Evolutionary conservation across 2,113 vertebrate species (phyloP).

Genomic region (Podarcis cretensis): DNA sequence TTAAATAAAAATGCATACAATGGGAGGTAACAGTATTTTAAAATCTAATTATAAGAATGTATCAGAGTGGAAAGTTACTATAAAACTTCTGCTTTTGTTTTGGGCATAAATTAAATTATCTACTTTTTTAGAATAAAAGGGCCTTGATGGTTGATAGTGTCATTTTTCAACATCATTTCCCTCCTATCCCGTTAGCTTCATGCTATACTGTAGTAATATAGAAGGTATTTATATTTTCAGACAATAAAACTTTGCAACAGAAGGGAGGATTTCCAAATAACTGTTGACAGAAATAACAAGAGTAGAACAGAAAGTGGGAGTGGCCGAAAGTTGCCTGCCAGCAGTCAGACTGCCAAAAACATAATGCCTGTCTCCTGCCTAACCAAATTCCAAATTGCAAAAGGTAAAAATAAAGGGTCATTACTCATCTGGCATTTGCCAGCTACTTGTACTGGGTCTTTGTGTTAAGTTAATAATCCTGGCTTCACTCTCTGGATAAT

Average conservation of each 20-base stretch:
- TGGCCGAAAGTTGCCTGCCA: constrained; percentile 6
- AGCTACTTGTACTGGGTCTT: constrained; percentile 27
- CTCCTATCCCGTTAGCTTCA: not conserved
- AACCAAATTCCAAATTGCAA: constrained; percentile 26
- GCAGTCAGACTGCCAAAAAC: constrained; percentile 12
- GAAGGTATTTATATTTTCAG: not conserved
- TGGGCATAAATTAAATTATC: not conserved
- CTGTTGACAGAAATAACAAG: not conserved
- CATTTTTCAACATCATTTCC: no score
- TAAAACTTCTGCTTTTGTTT: not conserved
- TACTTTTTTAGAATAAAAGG: not conserved
- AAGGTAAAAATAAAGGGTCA: constrained; percentile 23
- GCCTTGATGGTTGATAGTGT: not conserved
- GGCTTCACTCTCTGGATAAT: constrained; percentile 48
- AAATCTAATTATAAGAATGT: not conserved
- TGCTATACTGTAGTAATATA: not conserved
- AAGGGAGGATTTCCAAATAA: not conserved
- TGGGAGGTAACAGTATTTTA: not conserved
- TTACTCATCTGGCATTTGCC: constrained; percentile 26
- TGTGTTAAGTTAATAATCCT: constrained; percentile 39
- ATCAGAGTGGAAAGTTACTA: not conserved
- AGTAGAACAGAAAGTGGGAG: not conserved
- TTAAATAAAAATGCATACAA: not conserved
- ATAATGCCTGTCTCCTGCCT: constrained; percentile 2
- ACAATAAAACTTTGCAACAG: constrained; percentile 1